A percentile compares a stretch with the other conserved stretches of the same genome.
These are phyloP conservation scores for Plestiodon gilberti DNA, from an alignment of 2,113 vertebrate species.

Conservation along the genomic window DNA sequence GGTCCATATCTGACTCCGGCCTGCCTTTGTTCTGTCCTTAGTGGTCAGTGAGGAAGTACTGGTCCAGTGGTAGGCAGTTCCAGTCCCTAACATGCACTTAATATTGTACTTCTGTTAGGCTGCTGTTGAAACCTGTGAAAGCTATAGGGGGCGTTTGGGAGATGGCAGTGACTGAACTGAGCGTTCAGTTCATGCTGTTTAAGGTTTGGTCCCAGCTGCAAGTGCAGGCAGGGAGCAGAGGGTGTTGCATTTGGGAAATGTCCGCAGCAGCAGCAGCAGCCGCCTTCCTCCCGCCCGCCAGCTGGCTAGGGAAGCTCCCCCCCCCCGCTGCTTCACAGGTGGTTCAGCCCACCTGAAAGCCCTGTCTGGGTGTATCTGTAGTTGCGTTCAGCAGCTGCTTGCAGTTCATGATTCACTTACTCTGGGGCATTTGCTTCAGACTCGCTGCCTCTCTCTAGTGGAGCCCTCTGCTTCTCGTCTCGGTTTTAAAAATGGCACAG, in stretches of 20 bases:
- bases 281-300: not conserved
- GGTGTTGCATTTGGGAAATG: not conserved
- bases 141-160: not conserved
- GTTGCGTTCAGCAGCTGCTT: not conserved
- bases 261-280: not conserved
- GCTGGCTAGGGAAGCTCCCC: not conserved
- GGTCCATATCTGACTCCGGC: not conserved
- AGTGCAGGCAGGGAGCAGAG: accelerated
- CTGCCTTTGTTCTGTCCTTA: not conserved
- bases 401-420: not conserved
- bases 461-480: not conserved
- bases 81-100: not conserved
- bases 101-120: not conserved
- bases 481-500: not conserved
- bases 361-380: not conserved
- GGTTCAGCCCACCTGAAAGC: not conserved
- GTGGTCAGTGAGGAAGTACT: not conserved
- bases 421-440: not conserved
- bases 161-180: not conserved
- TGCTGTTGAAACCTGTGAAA: not conserved
- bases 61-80: not conserved
- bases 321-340: not conserved
- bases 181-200: not conserved
- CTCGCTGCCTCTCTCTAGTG: not conserved
- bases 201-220: not conserved